Base-by-base conservation (phyloP, 2,797 vertebrate species). In the Danio choprae region DNA sequence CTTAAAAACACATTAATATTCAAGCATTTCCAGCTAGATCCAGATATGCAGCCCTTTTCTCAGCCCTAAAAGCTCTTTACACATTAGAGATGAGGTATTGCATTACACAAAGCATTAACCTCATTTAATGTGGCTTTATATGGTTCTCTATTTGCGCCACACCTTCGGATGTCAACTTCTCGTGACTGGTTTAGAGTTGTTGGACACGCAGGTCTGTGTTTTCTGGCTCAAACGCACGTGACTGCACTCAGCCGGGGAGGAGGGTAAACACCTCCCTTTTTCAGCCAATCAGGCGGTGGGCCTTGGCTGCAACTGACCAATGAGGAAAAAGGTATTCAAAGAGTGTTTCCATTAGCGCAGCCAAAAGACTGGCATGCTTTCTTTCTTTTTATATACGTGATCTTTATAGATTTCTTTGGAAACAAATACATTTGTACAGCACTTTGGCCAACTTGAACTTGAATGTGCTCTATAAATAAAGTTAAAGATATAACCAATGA, bases 261-360 rank as follows among this genome's bases (percentile, higher is more conserved):
- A 44, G 79, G 41, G 63, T 40, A 67, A 41, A 75, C 44, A 43
- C 46, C 74, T 69, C 53, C 67, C 82, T 86, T 84, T 74, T 60
- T 36, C 10, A 10, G 78, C 94, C 87, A 94, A 94, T 94, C 83
- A 82, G 53, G 9, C 16, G 87, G 74, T 87, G 89, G 89, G 90
- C 92, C 87, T 83, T 89, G 84, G 87, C 84, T 78, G 71, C n/a
- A 16, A 60, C 11, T 0, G 53, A 51, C 93, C 92, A 94, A 92
- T 92, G 44, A 62, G 74, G 22, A 60, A 9, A 41, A 48, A 59
- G 6, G 51, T 20, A 74, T 40, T 16, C 1, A 1, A 16, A 68
- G 20, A 64, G 16, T 1, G 44, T 59, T 79, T 79, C 53, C 75
- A 51, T 1, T 29, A 4, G 9, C 9, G 15, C 4, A 16, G 75